These are phyloP conservation scores for Trypoxylon attenuatum DNA, from an alignment of 2,888 invertebrate species.

Conservation along the genomic window DNA sequence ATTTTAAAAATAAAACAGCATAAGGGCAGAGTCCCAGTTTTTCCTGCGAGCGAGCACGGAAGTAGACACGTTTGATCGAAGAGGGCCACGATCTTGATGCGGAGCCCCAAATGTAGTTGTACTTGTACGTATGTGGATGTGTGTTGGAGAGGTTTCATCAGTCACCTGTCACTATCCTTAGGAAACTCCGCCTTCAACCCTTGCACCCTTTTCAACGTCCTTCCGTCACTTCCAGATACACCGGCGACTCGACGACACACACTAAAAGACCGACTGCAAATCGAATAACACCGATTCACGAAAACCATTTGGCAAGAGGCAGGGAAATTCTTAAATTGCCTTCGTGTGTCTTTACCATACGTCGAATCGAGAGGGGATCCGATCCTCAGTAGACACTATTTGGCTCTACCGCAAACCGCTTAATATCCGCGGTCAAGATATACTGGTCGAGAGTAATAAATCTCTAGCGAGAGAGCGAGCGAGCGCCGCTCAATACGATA, in stretches of 20 bases:
- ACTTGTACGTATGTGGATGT: too few relatives aligned
- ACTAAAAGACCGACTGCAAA: not conserved
- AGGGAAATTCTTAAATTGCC: not conserved
- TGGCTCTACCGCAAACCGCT: too few relatives aligned
- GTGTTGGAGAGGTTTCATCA: slow-evolving; percentile 58
- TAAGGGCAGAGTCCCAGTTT: not conserved
- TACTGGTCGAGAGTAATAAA: too few relatives aligned
- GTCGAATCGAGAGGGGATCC: too few relatives aligned
- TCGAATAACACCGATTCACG: not conserved
- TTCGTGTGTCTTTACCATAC: not conserved
- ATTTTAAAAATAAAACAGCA: not conserved
- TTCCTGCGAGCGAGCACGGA: not conserved
- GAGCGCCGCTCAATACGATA: too few relatives aligned
- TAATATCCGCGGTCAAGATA: too few relatives aligned
- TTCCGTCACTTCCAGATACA: slow-evolving; percentile 25
- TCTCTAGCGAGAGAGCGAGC: too few relatives aligned
- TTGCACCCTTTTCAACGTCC: slow-evolving; percentile 30
- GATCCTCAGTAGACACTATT: too few relatives aligned
- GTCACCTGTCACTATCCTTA: slow-evolving; percentile 62
- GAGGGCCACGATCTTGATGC: slow-evolving; percentile 29
- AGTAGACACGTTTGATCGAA: slow-evolving; percentile 40
- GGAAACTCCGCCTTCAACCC: slow-evolving; percentile 37
- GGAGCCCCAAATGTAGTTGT: slow-evolving; percentile 23
- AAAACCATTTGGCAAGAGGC: not conserved
- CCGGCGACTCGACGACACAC: not conserved